Evolutionary conservation across 2,888 invertebrate genomes (phyloP).

Genomic region (Argyresthia goedartella): DNA sequence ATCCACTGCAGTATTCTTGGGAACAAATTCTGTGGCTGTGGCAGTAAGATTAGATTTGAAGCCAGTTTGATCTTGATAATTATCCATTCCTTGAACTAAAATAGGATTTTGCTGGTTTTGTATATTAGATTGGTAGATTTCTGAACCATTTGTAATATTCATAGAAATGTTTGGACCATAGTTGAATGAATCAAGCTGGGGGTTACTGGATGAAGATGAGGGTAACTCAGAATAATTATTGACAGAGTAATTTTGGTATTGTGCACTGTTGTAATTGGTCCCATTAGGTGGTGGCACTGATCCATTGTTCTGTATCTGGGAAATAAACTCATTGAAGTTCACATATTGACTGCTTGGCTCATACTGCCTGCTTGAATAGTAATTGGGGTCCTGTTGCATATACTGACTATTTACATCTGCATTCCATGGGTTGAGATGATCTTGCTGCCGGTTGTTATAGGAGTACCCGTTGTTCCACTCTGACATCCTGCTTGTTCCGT

Average conservation of each 20-base stretch:
- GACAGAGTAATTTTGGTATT: conserved; percentile 40
- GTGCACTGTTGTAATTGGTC: conserved; percentile 32
- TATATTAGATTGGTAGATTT: conserved; percentile 26
- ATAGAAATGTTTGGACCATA: conserved; percentile 29
- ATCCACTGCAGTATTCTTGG: conserved; percentile 37
- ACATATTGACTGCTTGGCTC: conserved; percentile 50
- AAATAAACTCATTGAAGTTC: conserved; percentile 53
- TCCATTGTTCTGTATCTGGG: conserved; percentile 46
- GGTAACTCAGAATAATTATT: conserved; percentile 39
- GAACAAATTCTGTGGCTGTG: conserved; percentile 71
- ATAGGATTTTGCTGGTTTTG: conserved; percentile 28
- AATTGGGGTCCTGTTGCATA: conserved; percentile 30
- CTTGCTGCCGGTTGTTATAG: conserved; percentile 51
- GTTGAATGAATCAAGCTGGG: conserved; percentile 27
- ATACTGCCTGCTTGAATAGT: conserved; percentile 37
- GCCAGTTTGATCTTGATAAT: conserved; percentile 38
- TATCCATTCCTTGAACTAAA: conserved; percentile 20
- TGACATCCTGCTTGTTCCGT: conserved; percentile 34
- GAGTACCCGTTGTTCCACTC: conserved; percentile 59
- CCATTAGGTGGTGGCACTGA: conserved; percentile 21
- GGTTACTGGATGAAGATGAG: conserved; percentile 31
- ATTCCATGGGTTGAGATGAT: conserved; percentile 36
- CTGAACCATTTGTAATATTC: conserved; percentile 25
- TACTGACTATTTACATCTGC: conserved; percentile 42
- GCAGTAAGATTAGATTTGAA: conserved; percentile 66